A percentile compares a stretch with the other conserved stretches of the same genome.
Conservation (phyloP, 2,888 invertebrate genomes). For the Lamproptera curius region DNA sequence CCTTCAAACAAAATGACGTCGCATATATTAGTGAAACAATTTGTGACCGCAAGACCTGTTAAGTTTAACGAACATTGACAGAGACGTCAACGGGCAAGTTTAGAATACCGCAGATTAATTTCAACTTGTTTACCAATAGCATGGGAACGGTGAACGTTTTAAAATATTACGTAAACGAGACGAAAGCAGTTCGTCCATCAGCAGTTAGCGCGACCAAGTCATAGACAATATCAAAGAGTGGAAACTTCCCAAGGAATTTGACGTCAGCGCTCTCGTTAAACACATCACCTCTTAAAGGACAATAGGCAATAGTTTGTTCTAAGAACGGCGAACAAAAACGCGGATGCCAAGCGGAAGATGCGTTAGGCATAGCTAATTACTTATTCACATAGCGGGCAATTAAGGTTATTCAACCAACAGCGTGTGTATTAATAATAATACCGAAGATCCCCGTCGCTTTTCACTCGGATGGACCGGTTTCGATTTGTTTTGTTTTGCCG, state of each 20-base stretch:
- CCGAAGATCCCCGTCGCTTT: slow-evolving; percentile 1
- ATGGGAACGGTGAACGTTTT: not conserved
- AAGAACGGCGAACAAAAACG: slow-evolving; percentile 21
- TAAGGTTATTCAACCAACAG: slow-evolving; percentile 10
- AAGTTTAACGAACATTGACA: slow-evolving; percentile 1
- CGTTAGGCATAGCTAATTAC: slow-evolving; percentile 19
- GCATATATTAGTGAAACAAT: not conserved
- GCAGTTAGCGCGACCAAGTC: not conserved
- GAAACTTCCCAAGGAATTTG: slow-evolving; percentile 17
- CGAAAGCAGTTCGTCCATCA: not conserved
- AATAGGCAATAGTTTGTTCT: slow-evolving; percentile 20
- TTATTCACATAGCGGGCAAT: slow-evolving; percentile 15
- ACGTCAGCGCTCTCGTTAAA: slow-evolving; percentile 14
- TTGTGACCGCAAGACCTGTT: not conserved
- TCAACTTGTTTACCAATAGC: not conserved
- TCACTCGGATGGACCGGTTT: slow-evolving; percentile 6
- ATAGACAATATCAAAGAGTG: too few relatives aligned
- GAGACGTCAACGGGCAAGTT: not conserved
- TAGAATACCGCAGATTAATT: slow-evolving; percentile 5
- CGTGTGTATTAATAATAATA: slow-evolving; percentile 2
- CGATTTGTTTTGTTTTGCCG: not conserved
- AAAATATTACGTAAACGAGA: too few relatives aligned
- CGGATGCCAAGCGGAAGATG: slow-evolving; percentile 22
- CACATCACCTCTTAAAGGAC: slow-evolving; percentile 16
- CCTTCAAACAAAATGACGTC: not conserved